Conservation (phyloP, 2,888 invertebrate species). For the Dryococelus australis region DNA sequence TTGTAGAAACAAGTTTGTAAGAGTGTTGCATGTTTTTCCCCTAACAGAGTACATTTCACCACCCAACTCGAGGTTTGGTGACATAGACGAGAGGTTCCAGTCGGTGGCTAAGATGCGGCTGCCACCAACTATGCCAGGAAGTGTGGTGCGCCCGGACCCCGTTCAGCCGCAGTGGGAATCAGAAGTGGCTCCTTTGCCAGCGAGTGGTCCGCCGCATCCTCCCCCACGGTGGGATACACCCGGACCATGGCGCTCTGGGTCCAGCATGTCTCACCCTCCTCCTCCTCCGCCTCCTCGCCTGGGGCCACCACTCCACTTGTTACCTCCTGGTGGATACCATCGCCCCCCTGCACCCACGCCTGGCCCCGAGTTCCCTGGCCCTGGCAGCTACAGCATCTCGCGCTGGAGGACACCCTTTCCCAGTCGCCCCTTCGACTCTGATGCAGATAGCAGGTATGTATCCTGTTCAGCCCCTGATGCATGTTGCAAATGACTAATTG, state of each 20-base stretch:
- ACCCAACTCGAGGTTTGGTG: constrained; percentile 55
- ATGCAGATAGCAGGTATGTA: neutral
- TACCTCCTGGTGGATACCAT: neutral
- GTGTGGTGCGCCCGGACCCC: constrained; percentile 22
- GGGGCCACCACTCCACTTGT: neutral
- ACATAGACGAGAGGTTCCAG: constrained; percentile 63
- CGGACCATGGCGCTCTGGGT: constrained; percentile 13
- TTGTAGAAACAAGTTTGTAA: too few species aligned
- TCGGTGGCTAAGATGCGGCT: constrained; percentile 49
- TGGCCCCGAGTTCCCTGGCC: neutral
- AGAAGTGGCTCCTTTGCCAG: constrained; percentile 16
- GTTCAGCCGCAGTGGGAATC: constrained; percentile 25
- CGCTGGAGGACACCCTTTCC: constrained; percentile 7
- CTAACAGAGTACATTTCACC: neutral
- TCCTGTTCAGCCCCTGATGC: too few species aligned
- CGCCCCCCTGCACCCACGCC: neutral
- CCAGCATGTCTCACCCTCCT: constrained; percentile 32
- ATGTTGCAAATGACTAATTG: too few species aligned
- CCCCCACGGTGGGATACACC: neutral
- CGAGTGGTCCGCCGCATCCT: neutral
- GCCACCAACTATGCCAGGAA: neutral
- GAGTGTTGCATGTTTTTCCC: neutral
- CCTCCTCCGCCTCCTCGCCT: constrained; percentile 18
- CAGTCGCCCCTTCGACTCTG: neutral
- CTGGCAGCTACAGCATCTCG: neutral